Evolutionary conservation across 2,797 vertebrate genomes (phyloP).

Genomic region (Hydrocynus forskahlii): DNA sequence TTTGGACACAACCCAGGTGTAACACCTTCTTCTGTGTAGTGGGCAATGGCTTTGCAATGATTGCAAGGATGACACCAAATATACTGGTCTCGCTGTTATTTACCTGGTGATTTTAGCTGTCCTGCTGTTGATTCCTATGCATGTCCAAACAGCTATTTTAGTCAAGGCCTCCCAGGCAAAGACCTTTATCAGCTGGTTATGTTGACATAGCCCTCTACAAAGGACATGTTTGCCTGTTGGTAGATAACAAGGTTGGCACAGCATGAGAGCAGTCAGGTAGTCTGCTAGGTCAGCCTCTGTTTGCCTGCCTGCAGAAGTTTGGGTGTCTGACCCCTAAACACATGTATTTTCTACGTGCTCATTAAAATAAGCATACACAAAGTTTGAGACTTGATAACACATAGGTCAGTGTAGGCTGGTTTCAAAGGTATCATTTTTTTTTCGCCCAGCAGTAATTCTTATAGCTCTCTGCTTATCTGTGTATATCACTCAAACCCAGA

Average conservation of each 20-base stretch:
- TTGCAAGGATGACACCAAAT: background rate
- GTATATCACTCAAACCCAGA: background rate
- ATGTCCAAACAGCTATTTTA: conserved; percentile 59
- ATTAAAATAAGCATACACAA: background rate
- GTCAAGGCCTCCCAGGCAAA: conserved; percentile 61
- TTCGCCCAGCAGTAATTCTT: too few relatives aligned
- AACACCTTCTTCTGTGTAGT: background rate
- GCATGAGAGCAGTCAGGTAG: conserved; percentile 9
- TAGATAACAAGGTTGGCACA: conserved; percentile 27
- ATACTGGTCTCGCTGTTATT: background rate
- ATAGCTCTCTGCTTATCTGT: background rate
- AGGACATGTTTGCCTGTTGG: conserved; percentile 59
- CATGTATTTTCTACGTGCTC: background rate
- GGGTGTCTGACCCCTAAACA: background rate
- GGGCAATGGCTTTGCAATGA: background rate
- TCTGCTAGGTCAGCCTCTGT: conserved; percentile 30
- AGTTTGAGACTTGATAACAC: background rate
- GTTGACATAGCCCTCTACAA: conserved; percentile 54
- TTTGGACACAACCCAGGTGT: too few relatives aligned
- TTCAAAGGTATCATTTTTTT: too few relatives aligned
- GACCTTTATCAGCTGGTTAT: conserved; percentile 48
- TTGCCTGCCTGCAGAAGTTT: conserved; percentile 20
- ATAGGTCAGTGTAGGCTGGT: too few relatives aligned
- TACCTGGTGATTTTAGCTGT: background rate
- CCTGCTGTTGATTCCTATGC: conserved; percentile 1